Evolutionary conservation across 2,888 invertebrate genomes (phyloP).

Genomic region (Agriopis leucophaearia): DNA sequence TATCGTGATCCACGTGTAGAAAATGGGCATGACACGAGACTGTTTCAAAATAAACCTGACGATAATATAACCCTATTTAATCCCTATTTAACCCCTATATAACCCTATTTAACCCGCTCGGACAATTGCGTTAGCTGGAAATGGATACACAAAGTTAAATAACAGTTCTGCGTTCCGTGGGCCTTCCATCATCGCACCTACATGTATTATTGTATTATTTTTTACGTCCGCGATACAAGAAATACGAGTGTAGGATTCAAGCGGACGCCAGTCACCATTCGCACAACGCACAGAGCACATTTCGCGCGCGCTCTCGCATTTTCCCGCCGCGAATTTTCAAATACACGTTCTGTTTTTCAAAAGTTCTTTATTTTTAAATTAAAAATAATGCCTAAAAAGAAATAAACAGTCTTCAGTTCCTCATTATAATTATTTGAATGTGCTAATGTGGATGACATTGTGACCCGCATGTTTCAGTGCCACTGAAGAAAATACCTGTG

Average conservation of each 20-base stretch:
- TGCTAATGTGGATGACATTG: slow-evolving; percentile 65
- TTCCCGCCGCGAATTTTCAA: slow-evolving; percentile 74
- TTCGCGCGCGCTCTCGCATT: slow-evolving; percentile 62
- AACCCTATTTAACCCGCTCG: slow-evolving; percentile 4
- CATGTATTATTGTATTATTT: slow-evolving; percentile 72
- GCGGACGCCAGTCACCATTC: slow-evolving; percentile 78
- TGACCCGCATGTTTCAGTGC: slow-evolving; percentile 60
- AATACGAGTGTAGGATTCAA: slow-evolving; percentile 76
- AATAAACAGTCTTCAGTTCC: slow-evolving; percentile 55
- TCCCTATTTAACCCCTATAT: too few species aligned
- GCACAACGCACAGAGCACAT: slow-evolving; percentile 73
- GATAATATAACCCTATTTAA: not conserved
- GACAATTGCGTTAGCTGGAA: slow-evolving; percentile 32
- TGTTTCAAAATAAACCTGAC: slow-evolving; percentile 6
- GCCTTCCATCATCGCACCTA: slow-evolving; percentile 79
- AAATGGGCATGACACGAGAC: not conserved
- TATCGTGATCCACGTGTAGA: not conserved
- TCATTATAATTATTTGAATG: slow-evolving; percentile 49
- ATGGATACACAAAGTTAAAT: slow-evolving; percentile 58
- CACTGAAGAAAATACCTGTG: slow-evolving; percentile 68
- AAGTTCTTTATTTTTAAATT: slow-evolving; percentile 57
- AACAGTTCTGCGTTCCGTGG: slow-evolving; percentile 68
- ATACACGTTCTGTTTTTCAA: slow-evolving; percentile 62
- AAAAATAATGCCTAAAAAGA: slow-evolving; percentile 80
- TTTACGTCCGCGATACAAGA: slow-evolving; percentile 73